phyloP scores from a whole-genome alignment of 2,797 vertebrate genomes.

The Hydrophis major region DNA sequence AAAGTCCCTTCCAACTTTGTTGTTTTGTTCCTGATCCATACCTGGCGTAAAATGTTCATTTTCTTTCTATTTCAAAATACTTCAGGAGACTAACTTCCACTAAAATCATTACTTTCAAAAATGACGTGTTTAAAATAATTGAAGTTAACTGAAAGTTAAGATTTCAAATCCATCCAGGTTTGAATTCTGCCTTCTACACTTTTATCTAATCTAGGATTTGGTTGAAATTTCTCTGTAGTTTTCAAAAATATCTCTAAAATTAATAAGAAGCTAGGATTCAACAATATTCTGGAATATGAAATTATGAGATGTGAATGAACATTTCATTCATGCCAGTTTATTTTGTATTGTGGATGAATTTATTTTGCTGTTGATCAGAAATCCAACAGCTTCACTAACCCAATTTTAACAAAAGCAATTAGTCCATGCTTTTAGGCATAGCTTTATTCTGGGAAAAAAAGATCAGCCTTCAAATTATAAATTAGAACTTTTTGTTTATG shows the following conservation, averaged over 20 bases:
- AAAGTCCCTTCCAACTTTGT: too few species aligned
- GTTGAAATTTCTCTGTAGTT: neutral
- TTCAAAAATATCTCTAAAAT: neutral
- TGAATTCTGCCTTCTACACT: neutral
- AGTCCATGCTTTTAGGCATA: neutral
- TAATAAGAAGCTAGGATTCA: neutral
- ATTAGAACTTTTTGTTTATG: neutral
- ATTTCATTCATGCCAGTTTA: neutral
- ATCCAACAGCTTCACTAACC: neutral
- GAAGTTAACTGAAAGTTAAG: neutral
- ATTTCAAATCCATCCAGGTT: neutral
- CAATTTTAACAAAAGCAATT: conserved; percentile 5
- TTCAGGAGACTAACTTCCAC: neutral
- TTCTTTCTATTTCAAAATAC: neutral
- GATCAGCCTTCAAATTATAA: neutral
- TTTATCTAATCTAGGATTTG: neutral
- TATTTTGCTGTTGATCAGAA: neutral
- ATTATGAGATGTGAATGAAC: neutral
- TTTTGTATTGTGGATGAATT: neutral
- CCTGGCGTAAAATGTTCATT: neutral
- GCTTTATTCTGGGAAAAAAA: neutral
- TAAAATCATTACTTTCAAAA: neutral
- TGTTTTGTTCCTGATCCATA: neutral
- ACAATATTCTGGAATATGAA: neutral
- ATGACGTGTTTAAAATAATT: neutral